These are phyloP conservation scores for Falco peregrinus DNA, from an alignment of 2,797 vertebrate species.

Conservation along the genomic window DNA sequence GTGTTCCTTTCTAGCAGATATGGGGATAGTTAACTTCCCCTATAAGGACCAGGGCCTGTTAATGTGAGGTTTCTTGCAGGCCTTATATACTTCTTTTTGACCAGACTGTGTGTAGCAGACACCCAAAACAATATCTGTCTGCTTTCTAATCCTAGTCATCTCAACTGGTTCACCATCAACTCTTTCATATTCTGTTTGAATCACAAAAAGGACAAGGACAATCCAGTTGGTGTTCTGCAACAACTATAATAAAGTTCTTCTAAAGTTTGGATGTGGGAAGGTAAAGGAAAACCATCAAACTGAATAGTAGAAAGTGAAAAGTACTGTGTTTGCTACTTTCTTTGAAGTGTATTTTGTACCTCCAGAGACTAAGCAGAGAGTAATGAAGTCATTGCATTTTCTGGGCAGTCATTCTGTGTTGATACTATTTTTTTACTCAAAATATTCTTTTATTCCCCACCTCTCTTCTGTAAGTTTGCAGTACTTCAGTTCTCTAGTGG, in stretches of 20 bases:
- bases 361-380: background rate
- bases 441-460: background rate
- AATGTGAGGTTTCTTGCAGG: background rate
- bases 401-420: background rate
- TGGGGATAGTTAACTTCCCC: background rate
- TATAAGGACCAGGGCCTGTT: background rate
- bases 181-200: background rate
- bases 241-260: background rate
- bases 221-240: background rate
- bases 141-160: background rate
- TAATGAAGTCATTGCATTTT: background rate
- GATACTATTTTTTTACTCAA: background rate
- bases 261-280: background rate
- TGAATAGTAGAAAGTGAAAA: background rate
- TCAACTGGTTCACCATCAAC: background rate
- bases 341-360: background rate
- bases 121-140: background rate
- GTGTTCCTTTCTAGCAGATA: background rate
- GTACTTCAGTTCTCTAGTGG: background rate
- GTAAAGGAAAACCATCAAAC: background rate
- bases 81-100: background rate
- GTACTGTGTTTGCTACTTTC: background rate
- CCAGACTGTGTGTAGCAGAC: background rate
- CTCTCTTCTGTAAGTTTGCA: background rate
- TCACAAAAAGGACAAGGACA: background rate